phyloP scores from a whole-genome alignment of 2,797 vertebrate species.

The Apodemus agrarius region DNA sequence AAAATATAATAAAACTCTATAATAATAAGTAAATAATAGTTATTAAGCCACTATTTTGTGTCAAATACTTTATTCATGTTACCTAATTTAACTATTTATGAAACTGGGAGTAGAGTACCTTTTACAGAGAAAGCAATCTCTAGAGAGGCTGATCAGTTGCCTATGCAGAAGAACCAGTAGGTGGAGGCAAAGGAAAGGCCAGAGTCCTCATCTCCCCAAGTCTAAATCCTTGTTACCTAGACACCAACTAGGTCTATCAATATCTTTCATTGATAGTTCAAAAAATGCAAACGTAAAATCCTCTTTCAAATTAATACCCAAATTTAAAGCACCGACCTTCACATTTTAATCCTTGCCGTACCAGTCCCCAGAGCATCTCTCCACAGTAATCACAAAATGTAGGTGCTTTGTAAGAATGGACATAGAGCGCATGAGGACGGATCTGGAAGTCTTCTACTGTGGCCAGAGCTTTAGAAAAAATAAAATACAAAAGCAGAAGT shows the following conservation, averaged over 20 bases:
- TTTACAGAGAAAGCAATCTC: background rate
- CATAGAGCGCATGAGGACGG: constrained; percentile 97
- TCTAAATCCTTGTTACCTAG: constrained; percentile 30
- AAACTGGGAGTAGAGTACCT: background rate
- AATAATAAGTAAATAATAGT: background rate
- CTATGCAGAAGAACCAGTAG: background rate
- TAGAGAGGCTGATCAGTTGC: background rate
- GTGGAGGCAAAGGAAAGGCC: background rate
- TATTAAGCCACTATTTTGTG: background rate
- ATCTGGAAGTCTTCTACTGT: constrained; percentile 99
- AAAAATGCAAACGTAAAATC: constrained; percentile 59
- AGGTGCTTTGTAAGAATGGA: constrained; percentile 99
- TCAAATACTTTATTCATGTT: constrained; percentile 16
- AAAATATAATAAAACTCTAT: background rate
- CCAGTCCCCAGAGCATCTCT: constrained; percentile 99
- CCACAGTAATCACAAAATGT: constrained; percentile 99
- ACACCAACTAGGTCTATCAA: background rate
- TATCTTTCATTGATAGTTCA: background rate
- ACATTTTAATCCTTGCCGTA: constrained; percentile 98
- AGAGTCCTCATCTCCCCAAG: background rate
- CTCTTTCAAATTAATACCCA: constrained; percentile 48
- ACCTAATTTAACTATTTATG: constrained; percentile 28
- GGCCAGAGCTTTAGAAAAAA: constrained; percentile 92
- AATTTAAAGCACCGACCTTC: constrained; percentile 90
- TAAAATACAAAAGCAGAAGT: constrained; percentile 77